These are phyloP conservation scores for Congeria kusceri DNA, from an alignment of 2,888 invertebrate species.

Conservation along the genomic window DNA sequence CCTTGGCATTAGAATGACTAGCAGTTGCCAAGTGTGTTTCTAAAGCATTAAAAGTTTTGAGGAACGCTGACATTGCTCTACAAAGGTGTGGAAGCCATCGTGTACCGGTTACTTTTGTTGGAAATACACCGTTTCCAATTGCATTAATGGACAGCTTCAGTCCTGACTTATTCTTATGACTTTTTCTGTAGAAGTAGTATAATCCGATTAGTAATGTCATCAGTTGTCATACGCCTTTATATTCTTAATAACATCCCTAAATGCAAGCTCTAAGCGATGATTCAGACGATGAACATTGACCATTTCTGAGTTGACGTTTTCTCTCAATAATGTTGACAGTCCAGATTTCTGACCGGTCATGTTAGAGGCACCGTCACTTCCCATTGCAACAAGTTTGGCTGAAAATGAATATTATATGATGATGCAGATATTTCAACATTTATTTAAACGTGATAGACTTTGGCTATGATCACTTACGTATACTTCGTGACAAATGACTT, in stretches of 20 bases:
- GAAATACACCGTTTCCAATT: constrained; percentile 16
- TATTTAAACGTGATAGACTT: no score
- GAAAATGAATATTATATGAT: not conserved
- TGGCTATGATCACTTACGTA: no score
- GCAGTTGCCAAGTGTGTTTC: constrained; percentile 48
- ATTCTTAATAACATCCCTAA: constrained; percentile 34
- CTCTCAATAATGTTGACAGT: constrained; percentile 21
- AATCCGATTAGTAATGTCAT: constrained; percentile 51
- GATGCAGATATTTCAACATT: no score
- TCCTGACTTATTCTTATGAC: constrained; percentile 38
- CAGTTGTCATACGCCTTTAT: constrained; percentile 40
- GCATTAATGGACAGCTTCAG: constrained; percentile 1
- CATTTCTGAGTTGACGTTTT: constrained; percentile 30
- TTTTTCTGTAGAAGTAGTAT: constrained; percentile 44
- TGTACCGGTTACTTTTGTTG: constrained; percentile 47
- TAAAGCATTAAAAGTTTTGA: constrained; percentile 30
- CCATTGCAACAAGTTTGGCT: constrained; percentile 37
- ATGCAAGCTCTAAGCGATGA: constrained; percentile 41
- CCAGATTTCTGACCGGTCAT: constrained; percentile 40
- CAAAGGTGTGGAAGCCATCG: constrained; percentile 47
- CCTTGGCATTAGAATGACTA: constrained; percentile 55
- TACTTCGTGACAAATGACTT: no score
- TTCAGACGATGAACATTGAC: constrained; percentile 38
- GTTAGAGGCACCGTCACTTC: constrained; percentile 51
- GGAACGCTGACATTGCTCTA: constrained; percentile 16